Conservation (phyloP, 2,888 invertebrate genomes). For the Brenthis hecate region DNA sequence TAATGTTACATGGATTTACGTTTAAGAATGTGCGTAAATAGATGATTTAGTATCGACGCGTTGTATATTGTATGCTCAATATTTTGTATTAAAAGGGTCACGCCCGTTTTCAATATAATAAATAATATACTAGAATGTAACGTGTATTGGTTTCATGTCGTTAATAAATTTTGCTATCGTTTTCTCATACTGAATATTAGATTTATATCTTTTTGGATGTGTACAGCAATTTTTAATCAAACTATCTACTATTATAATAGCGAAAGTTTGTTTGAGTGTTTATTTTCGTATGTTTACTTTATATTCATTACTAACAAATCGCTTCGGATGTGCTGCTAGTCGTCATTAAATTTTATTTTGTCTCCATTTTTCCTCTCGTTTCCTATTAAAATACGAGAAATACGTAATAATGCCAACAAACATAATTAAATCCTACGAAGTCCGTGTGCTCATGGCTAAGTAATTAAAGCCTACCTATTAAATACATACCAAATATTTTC, state of each 20-base stretch:
- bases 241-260: too few species aligned
- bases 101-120: background rate
- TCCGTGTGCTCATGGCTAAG: too few species aligned
- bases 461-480: too few species aligned
- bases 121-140: background rate
- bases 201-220: background rate
- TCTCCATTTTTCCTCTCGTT: conserved; percentile 30
- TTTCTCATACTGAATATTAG: background rate
- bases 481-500: too few species aligned
- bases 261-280: too few species aligned
- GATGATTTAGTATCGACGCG: background rate
- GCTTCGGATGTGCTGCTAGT: conserved; percentile 32
- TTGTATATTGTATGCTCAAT: background rate
- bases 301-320: conserved; percentile 8
- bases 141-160: background rate
- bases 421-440: too few species aligned
- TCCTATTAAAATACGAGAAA: conserved; percentile 30
- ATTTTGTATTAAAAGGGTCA: background rate
- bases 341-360: conserved; percentile 35
- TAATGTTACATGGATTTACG: too few species aligned
- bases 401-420: too few species aligned
- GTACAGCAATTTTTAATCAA: too few species aligned
- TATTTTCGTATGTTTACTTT: too few species aligned
- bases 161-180: background rate
- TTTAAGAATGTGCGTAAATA: background rate